Evolutionary conservation across 2,888 invertebrate species (phyloP).

Genomic region (Drosophila kokeensis): DNA sequence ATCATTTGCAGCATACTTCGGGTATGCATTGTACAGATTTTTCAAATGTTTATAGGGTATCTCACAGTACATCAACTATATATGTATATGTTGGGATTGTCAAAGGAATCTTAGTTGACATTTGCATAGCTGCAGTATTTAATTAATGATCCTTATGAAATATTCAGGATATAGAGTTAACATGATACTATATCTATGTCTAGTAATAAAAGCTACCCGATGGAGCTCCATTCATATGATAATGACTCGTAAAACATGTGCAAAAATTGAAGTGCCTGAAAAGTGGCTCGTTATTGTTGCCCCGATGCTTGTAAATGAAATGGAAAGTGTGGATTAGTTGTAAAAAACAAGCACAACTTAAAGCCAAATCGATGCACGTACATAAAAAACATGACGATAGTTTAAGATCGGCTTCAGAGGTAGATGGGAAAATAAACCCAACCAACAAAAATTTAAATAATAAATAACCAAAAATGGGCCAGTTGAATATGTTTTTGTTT

Average conservation of each 20-base stretch:
- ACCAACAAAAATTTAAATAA: slow-evolving; percentile 1
- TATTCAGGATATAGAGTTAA: background rate
- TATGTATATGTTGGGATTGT: background rate
- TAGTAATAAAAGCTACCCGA: background rate
- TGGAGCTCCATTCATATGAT: slow-evolving; percentile 9
- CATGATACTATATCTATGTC: background rate
- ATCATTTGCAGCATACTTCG: slow-evolving; percentile 22
- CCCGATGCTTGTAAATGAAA: slow-evolving; percentile 52
- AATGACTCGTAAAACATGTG: slow-evolving; percentile 19
- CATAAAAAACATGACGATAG: slow-evolving; percentile 45
- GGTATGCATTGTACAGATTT: background rate
- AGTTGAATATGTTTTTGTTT: background rate
- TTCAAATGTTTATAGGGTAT: slow-evolving; percentile 8
- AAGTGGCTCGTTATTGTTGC: slow-evolving; percentile 7
- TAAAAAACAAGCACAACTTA: slow-evolving; percentile 6
- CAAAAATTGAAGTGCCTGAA: slow-evolving; percentile 5
- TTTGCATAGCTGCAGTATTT: background rate
- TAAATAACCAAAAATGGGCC: slow-evolving; percentile 3
- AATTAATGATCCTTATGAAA: background rate
- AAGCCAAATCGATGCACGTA: slow-evolving; percentile 43
- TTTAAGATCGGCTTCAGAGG: slow-evolving; percentile 12
- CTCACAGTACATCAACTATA: background rate
- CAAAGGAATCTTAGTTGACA: background rate
- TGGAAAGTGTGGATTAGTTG: slow-evolving; percentile 69
- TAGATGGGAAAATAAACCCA: slow-evolving; percentile 12